Evolutionary conservation across 1,140 invertebrate species (phyloP).

Genomic region (Platyscapa corneri): DNA sequence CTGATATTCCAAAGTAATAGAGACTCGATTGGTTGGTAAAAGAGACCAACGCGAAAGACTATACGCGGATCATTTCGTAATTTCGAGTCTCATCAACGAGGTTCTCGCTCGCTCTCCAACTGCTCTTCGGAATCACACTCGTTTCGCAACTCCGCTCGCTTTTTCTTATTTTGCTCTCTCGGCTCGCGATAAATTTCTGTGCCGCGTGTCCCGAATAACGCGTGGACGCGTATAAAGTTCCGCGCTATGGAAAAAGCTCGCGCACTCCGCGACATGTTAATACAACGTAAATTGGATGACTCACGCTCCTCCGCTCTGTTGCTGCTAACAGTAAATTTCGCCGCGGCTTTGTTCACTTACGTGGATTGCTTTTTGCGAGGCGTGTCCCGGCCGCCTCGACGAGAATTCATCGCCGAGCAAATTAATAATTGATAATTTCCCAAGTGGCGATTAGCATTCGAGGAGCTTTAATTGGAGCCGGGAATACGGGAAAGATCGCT

Average conservation of each 20-base stretch:
- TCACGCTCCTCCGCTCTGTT: background rate
- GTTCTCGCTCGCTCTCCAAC: background rate
- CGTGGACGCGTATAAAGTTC: constrained; percentile 23
- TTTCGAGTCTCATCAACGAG: background rate
- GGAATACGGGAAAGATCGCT: background rate
- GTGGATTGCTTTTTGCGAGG: background rate
- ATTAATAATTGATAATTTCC: too few relatives aligned
- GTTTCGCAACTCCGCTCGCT: background rate
- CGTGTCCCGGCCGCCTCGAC: too few relatives aligned
- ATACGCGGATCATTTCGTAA: background rate
- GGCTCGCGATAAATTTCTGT: background rate
- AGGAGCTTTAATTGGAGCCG: too few relatives aligned
- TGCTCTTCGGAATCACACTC: background rate
- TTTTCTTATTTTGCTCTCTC: too few relatives aligned
- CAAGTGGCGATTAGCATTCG: too few relatives aligned
- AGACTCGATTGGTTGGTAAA: too few relatives aligned
- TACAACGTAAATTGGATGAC: constrained; percentile 34
- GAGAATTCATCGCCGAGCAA: too few relatives aligned
- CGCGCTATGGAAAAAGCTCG: background rate
- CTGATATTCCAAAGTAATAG: too few relatives aligned
- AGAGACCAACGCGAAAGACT: background rate
- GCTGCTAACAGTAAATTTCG: constrained; percentile 11
- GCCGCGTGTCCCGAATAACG: background rate
- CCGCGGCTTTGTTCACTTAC: background rate
- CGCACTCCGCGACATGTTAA: constrained; percentile 27